Evolutionary conservation across 37 sponge, comb jelly and placozoan genomes (phyloP).

Genomic region (Ianthella basta): DNA sequence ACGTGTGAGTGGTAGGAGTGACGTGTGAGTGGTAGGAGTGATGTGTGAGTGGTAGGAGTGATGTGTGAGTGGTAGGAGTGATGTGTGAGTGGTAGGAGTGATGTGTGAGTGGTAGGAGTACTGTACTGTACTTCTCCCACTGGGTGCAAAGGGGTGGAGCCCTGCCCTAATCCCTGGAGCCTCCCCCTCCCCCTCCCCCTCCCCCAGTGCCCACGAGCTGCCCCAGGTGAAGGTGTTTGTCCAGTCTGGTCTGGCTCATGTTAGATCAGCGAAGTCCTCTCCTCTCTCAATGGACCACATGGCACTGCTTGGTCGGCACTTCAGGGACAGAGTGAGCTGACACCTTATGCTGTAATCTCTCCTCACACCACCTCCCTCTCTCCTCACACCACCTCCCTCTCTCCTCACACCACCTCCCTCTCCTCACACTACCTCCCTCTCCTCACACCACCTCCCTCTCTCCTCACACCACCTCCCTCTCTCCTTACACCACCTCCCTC

Average conservation of each 20-base stretch:
- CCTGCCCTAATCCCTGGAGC: background rate
- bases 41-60: too few species aligned
- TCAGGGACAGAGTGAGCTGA: slow-evolving; percentile 56
- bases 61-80: too few species aligned
- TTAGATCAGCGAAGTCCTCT: background rate
- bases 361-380: background rate
- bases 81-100: too few species aligned
- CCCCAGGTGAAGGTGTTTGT: slow-evolving; percentile 28
- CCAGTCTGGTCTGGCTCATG: slow-evolving; percentile 2
- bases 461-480: background rate
- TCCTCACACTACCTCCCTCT: background rate
- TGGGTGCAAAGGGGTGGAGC: too few species aligned
- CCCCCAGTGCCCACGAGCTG: background rate
- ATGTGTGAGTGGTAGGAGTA: too few species aligned
- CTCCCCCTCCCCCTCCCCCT: background rate
- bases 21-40: too few species aligned
- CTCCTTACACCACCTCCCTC: background rate
- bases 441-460: background rate
- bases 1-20: background rate
- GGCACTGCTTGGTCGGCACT: slow-evolving; percentile 57
- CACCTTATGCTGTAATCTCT: background rate
- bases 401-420: background rate
- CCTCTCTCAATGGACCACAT: slow-evolving; percentile 15
- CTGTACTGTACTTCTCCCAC: too few species aligned
- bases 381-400: background rate